Conservation (phyloP, 64 coral and sea anemone genomes). For the Astreopora myriophthalma region DNA sequence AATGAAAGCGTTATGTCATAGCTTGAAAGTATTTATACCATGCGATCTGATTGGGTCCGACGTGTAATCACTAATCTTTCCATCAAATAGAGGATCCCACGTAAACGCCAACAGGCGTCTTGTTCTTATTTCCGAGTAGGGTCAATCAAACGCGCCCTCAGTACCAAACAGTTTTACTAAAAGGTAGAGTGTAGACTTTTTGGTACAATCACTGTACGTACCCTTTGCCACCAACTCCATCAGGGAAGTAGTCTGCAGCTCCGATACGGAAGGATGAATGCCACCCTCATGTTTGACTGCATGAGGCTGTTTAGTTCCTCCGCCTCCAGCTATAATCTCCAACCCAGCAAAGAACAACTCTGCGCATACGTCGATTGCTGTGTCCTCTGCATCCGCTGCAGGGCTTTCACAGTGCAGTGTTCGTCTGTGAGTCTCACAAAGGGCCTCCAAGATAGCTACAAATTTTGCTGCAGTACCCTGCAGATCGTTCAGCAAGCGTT, state of each 20-base stretch:
- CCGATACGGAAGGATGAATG: slow-evolving; percentile 76
- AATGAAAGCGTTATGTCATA: too few relatives aligned
- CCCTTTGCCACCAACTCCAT: slow-evolving; percentile 80
- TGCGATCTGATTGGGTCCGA: too few relatives aligned
- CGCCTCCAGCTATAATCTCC: slow-evolving; percentile 89
- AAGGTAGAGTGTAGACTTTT: too few relatives aligned
- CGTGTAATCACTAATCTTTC: too few relatives aligned
- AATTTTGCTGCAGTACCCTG: slow-evolving; percentile 80
- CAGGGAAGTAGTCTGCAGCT: slow-evolving; percentile 65
- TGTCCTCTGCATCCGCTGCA: slow-evolving; percentile 81
- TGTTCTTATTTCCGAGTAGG: too few relatives aligned
- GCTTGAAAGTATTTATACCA: too few relatives aligned
- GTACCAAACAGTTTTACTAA: too few relatives aligned
- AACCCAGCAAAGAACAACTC: slow-evolving; percentile 95
- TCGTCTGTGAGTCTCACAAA: slow-evolving; percentile 81
- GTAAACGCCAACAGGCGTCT: too few relatives aligned
- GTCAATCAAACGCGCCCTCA: too few relatives aligned
- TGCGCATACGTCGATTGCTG: slow-evolving; percentile 76
- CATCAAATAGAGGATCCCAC: too few relatives aligned
- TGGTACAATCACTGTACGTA: not conserved
- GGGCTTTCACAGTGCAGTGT: slow-evolving; percentile 93
- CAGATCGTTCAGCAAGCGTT: slow-evolving; percentile 84
- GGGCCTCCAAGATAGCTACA: slow-evolving; percentile 86
- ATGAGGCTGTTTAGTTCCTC: slow-evolving; percentile 72
- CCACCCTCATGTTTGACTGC: slow-evolving; percentile 64